Conservation (phyloP, 2,797 vertebrate genomes). For the Cossypha heuglini region DNA sequence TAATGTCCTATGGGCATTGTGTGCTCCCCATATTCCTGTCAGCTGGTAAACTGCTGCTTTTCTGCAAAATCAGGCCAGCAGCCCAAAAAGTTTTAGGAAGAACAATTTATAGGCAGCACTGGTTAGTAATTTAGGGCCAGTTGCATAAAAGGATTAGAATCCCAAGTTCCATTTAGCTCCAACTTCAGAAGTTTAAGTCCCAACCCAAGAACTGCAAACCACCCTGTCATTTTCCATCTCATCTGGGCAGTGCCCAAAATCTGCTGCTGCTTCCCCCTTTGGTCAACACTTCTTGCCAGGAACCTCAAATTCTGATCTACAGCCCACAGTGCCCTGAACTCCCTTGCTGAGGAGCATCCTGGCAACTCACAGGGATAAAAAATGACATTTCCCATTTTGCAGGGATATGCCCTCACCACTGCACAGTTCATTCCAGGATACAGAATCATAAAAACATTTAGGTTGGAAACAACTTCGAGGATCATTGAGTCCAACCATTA, state of each 20-base stretch:
- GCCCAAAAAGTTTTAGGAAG: background rate
- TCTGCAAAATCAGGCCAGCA: slow-evolving; percentile 3
- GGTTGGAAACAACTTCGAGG: background rate
- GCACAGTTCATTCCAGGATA: background rate
- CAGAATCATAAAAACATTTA: background rate
- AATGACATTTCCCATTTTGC: background rate
- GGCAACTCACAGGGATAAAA: background rate
- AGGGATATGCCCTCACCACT: background rate
- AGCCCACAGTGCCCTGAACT: background rate
- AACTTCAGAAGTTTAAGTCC: background rate
- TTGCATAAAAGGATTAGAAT: slow-evolving; percentile 2
- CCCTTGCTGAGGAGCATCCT: background rate
- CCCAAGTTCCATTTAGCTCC: background rate
- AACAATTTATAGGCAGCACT: background rate
- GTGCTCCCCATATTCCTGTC: background rate
- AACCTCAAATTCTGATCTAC: background rate
- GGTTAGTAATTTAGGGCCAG: background rate
- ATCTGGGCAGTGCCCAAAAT: background rate
- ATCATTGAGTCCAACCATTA: background rate
- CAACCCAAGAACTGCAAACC: background rate
- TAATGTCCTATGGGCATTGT: slow-evolving; percentile 4
- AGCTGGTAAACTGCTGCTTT: slow-evolving; percentile 3
- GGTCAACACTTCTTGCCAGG: background rate
- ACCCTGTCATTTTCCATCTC: slow-evolving; percentile 16
- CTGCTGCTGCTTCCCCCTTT: background rate